These are phyloP conservation scores for Nymphalis urticae DNA, from an alignment of 2,888 invertebrate genomes.

Conservation along the genomic window DNA sequence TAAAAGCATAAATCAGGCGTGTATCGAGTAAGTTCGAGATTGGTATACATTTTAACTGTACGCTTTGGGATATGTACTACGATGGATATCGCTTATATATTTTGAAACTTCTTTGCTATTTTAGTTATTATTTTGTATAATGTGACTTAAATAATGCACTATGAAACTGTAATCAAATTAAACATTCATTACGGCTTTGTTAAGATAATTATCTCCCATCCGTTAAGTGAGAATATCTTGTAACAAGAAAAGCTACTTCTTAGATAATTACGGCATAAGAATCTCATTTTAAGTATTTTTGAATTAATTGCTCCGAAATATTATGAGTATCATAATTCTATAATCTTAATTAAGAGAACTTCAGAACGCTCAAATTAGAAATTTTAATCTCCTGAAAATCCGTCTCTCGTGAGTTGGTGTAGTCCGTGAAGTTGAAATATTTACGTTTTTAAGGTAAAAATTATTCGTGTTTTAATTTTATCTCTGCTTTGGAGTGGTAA, in stretches of 20 bases:
- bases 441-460: conserved; percentile 43
- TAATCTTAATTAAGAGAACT: conserved; percentile 79
- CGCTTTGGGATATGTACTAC: conserved; percentile 57
- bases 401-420: conserved; percentile 48
- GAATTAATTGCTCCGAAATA: conserved; percentile 77
- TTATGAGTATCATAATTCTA: conserved; percentile 77
- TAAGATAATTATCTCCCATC: conserved; percentile 42
- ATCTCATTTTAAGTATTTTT: conserved; percentile 62
- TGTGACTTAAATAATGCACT: conserved; percentile 5
- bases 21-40: conserved; percentile 80
- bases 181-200: conserved; percentile 36
- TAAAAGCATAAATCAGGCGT: conserved; percentile 82
- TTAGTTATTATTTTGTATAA: conserved; percentile 13
- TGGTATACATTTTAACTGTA: conserved; percentile 74
- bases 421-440: conserved; percentile 57
- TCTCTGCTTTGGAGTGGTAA: conserved; percentile 32
- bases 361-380: conserved; percentile 70
- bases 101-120: conserved; percentile 16
- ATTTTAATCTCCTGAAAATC: conserved; percentile 73
- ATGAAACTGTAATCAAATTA: conserved; percentile 18
- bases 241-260: conserved; percentile 51
- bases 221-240: conserved; percentile 48
- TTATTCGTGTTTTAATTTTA: conserved; percentile 34
- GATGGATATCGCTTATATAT: conserved; percentile 40
- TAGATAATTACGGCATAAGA: conserved; percentile 66